A percentile compares a stretch with the other conserved stretches of the same genome.
Evolutionary conservation across 2,888 invertebrate genomes (phyloP).

Genomic region (Acanthosepion pharaonis): DNA sequence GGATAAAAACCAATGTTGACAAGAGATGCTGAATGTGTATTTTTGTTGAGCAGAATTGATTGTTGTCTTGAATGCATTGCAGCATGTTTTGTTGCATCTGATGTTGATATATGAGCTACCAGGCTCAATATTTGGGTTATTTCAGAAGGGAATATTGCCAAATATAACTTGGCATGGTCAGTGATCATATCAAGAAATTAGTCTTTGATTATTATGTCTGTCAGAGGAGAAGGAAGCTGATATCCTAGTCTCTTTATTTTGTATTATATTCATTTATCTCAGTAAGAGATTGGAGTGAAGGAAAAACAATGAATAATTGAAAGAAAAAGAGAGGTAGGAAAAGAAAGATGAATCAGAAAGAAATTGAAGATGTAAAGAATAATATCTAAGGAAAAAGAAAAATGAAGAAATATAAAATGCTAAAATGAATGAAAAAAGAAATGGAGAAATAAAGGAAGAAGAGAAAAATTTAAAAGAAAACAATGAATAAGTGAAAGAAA

Average conservation of each 20-base stretch:
- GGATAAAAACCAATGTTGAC: too few relatives aligned
- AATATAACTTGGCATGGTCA: background rate
- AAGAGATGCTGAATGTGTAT: too few relatives aligned
- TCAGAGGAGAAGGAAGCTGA: background rate
- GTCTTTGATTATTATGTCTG: background rate
- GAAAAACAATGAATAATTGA: background rate
- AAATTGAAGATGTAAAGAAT: too few relatives aligned
- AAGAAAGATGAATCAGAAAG: background rate
- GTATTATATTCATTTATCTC: background rate
- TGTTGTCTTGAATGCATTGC: too few relatives aligned
- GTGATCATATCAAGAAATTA: background rate
- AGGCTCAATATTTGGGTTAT: background rate
- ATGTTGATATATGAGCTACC: background rate
- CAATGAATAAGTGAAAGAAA: too few relatives aligned
- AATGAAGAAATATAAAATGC: too few relatives aligned
- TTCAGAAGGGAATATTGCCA: background rate
- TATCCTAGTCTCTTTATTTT: background rate
- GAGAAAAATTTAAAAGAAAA: too few relatives aligned
- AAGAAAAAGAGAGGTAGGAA: background rate
- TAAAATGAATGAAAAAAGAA: too few relatives aligned
- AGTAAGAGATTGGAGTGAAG: background rate
- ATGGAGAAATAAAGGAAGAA: too few relatives aligned
- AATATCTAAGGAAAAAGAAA: too few relatives aligned
- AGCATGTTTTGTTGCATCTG: background rate
- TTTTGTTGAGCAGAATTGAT: too few relatives aligned